Evolutionary conservation across 2,113 vertebrate genomes (phyloP), one percentile per base, ranked within the genome.

Genomic region (Poicephalus gulielmi): DNA sequence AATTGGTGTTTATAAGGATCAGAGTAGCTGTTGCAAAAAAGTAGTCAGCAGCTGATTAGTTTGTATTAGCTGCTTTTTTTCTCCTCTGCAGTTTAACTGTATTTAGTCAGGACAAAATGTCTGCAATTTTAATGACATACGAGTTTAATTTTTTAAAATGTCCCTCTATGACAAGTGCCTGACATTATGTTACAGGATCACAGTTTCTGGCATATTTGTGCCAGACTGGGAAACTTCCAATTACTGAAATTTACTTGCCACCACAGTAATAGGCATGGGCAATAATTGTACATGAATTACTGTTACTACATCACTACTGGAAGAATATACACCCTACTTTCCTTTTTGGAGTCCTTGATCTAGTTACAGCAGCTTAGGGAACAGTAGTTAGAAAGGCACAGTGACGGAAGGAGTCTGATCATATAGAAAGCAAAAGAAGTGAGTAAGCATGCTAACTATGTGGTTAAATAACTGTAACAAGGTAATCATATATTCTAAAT

Each of bases 151-250:
- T 78, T 66, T 70, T 81, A 7, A 81, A 74, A 74, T 86, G 59
- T 43, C 37, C 4, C 64, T 69, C 41, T 88, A 4, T 63, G 41
- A 69, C 8, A 6, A 2, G 3, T 59, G 35, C 6, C 69, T 90
- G 59, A 63, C 8, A 15, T n/a, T 90, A 18, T 37, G 16, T 28
- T 82, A 17, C 46, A 64, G 41, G 28, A 25, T 92, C 73, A 74
- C 73, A 95, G 39, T 33, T 96, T 77, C 73, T 92, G 62, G 19
- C 49, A 22, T 78, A 44, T 73, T 86, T 83, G 95, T 92, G 24
- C 64, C 41, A 71, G 27, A 50, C 24, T 79, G 52, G 5, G 27
- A 92, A 33, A 44, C 9, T 92, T 91, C 25, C 44, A 79, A 88
- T 87, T 46, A 60, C 17, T 82, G 67, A 93, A 31, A 46, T 86